Evolutionary conservation across 2,888 invertebrate species (phyloP).

Genomic region (Escarpia spicata): DNA sequence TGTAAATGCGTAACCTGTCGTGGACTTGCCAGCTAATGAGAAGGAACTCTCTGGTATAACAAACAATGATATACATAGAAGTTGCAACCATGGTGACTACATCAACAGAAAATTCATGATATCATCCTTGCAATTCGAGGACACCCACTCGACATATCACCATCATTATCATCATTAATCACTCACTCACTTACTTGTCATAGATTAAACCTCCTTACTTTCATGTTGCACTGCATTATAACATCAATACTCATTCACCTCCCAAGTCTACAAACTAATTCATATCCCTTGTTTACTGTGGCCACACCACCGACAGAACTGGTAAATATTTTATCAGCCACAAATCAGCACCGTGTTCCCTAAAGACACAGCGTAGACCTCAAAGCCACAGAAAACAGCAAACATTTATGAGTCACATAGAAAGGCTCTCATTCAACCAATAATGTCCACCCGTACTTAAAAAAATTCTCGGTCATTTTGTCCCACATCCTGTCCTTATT

Average conservation of each 20-base stretch:
- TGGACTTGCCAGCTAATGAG: too few species aligned
- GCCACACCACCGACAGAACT: background rate
- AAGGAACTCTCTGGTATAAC: too few species aligned
- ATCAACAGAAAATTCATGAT: too few species aligned
- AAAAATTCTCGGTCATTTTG: background rate
- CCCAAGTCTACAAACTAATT: background rate
- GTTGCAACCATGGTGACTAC: too few species aligned
- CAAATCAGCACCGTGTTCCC: background rate
- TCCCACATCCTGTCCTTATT: background rate
- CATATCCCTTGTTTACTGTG: background rate
- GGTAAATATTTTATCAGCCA: background rate
- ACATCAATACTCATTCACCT: background rate
- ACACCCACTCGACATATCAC: too few species aligned
- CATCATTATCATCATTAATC: too few species aligned
- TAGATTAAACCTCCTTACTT: background rate
- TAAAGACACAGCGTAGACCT: background rate
- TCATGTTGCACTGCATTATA: background rate
- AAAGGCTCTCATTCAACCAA: background rate
- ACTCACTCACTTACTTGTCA: background rate
- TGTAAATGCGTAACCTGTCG: too few species aligned
- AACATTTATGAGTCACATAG: background rate
- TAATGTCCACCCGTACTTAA: background rate
- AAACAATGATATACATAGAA: too few species aligned
- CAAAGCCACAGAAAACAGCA: conserved; percentile 1
- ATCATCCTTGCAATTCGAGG: too few species aligned